Evolutionary conservation across 1,140 invertebrate genomes (phyloP).

Genomic region (Lepidurus packardi): DNA sequence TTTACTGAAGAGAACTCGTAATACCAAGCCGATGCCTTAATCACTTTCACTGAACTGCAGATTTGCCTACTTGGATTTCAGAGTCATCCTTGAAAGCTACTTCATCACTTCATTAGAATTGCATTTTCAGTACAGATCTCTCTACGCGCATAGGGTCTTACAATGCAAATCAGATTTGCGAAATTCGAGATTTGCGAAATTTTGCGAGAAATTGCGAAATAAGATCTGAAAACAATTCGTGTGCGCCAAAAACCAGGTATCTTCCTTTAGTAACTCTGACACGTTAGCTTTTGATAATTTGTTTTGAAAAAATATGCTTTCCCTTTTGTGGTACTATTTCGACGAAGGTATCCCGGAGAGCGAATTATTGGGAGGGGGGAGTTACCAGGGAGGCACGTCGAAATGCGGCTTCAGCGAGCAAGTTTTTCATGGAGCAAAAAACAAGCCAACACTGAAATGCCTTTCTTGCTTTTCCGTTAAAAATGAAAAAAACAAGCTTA

Average conservation of each 20-base stretch:
- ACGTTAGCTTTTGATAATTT: background rate
- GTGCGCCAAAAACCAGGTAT: background rate
- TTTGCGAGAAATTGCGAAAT: too few species aligned
- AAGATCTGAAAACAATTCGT: background rate
- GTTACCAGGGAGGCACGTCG: background rate
- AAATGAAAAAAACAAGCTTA: background rate
- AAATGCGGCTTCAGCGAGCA: background rate
- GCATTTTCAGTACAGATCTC: background rate
- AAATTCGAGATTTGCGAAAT: background rate
- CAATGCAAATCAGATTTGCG: background rate
- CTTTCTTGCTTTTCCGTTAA: background rate
- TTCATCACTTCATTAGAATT: background rate
- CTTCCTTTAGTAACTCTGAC: background rate
- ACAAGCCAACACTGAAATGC: background rate
- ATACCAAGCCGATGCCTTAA: background rate
- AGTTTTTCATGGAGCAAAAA: background rate
- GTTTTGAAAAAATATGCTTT: background rate
- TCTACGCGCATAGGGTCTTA: background rate
- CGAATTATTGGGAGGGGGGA: background rate
- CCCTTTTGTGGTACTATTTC: conserved; percentile 18
- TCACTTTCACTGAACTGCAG: background rate
- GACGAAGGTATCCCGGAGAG: background rate
- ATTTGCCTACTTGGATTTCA: background rate
- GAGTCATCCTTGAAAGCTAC: background rate
- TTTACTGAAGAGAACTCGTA: background rate